Evolutionary conservation across 2,888 invertebrate genomes (phyloP), one percentile per base, ranked within the genome.

Genomic region (Napeogenes sylphis): DNA sequence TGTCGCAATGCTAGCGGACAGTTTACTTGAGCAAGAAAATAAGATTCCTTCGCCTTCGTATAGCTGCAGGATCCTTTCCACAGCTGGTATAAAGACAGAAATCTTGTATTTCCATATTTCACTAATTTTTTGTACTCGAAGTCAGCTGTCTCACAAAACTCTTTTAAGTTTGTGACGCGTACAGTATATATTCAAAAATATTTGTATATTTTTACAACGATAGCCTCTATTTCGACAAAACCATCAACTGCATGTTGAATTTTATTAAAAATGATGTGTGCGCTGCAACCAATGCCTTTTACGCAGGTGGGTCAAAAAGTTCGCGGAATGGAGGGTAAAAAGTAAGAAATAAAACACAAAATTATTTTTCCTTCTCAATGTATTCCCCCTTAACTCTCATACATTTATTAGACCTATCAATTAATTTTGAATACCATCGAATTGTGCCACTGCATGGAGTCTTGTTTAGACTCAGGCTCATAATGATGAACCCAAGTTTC

Each of bases 151-250:
- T 62, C 54, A 57, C 65, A 62, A 56, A 62, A 65, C 59, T 65
- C 38, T 6, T 59, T 61, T 54, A 60, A 57, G 47, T 54, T 58
- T 63, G 60, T 61, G 54, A 58, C 60, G 38, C 66, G 61, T 58
- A 64, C 64, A 46, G 61, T 64, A 46, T 59, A 61, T 60, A 60
- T 66, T 58, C 60, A 62, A 61, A 66, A 63, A 63, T 62, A 61
- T 58, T 66, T 63, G 58, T 61, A 63, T 57, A 66, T 66, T 66
- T 66, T 58, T 14, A 63, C 56, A 61, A 64, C 61, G 64, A 58
- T 61, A 58, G 62, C 51, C 62, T 58, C 62, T 58, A 58, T 58
- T 58, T 62, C 55, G 63, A 55, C 58, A 55, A 63, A 56, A 57
- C 57, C 51, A 53, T 61, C 56, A 63, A 56, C 55, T 62, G 58